Conservation (phyloP, 2,797 vertebrate species). For the Pseudochirops corinnae region DNA sequence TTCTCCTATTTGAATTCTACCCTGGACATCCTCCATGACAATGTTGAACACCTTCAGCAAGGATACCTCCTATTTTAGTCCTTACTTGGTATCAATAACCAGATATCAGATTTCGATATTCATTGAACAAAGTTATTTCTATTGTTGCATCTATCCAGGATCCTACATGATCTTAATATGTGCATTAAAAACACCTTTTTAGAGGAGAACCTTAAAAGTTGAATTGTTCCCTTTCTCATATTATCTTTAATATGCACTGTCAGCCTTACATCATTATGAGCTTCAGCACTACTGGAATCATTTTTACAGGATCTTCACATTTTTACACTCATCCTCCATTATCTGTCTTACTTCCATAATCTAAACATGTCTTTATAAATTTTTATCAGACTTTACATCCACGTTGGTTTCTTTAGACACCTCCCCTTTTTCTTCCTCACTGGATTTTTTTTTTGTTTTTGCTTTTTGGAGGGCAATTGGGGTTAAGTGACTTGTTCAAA, state of each 20-base stretch:
- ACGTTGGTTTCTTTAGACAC: not conserved
- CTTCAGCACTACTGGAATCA: not conserved
- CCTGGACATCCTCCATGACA: not conserved
- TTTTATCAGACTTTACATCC: not conserved
- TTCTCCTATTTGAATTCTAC: not conserved
- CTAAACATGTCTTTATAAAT: not conserved
- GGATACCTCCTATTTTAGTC: not conserved
- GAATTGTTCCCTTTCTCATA: not conserved
- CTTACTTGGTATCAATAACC: not conserved
- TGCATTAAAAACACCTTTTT: not conserved
- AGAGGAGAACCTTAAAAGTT: not conserved
- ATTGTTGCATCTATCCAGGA: not conserved
- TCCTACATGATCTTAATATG: not conserved
- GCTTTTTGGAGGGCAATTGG: no score
- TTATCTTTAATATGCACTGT: not conserved
- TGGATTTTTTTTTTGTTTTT: no score
- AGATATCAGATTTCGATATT: not conserved
- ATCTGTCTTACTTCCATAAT: not conserved
- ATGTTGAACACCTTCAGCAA: not conserved
- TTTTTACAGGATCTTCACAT: not conserved
- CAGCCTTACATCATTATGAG: not conserved
- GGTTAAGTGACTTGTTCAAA: no score
- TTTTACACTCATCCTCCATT: not conserved
- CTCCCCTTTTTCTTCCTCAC: not conserved
- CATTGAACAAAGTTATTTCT: not conserved